A percentile compares a stretch with the other conserved stretches of the same genome.
Evolutionary conservation across 2,888 invertebrate genomes (phyloP).

Genomic region (Tethea ocularis): DNA sequence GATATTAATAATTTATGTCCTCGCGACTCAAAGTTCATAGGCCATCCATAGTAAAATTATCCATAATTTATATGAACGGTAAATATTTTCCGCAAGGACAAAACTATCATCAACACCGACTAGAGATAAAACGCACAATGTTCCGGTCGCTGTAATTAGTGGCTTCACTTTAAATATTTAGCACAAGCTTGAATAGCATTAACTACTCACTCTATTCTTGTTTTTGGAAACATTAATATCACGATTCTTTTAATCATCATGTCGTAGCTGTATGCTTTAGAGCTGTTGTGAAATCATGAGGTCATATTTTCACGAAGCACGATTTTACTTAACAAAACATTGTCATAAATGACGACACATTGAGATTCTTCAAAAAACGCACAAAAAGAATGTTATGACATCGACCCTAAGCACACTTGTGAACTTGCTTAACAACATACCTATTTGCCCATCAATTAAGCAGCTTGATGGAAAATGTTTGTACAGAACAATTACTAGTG

Average conservation of each 20-base stretch:
- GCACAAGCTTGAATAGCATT: background rate
- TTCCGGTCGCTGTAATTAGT: background rate
- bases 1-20: conserved; percentile 21
- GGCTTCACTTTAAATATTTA: background rate
- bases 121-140: background rate
- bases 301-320: conserved; percentile 1
- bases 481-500: conserved; percentile 35
- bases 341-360: conserved; percentile 20
- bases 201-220: background rate
- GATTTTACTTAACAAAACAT: conserved; percentile 25
- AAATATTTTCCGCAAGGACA: conserved; percentile 24
- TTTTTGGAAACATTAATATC: background rate
- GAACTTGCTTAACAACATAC: conserved; percentile 30
- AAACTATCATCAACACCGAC: conserved; percentile 8
- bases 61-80: conserved; percentile 17
- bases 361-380: conserved; percentile 5
- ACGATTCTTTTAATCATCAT: background rate
- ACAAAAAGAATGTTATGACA: conserved; percentile 15
- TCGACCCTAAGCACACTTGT: conserved; percentile 19
- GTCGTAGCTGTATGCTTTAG: background rate
- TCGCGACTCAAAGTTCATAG: conserved; percentile 30
- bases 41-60: conserved; percentile 27
- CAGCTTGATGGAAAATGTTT: conserved; percentile 17
- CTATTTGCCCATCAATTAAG: conserved; percentile 38
- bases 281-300: conserved; percentile 2